Evolutionary conservation across 2,888 invertebrate species (phyloP).

Genomic region (Drosophila bunnanda): DNA sequence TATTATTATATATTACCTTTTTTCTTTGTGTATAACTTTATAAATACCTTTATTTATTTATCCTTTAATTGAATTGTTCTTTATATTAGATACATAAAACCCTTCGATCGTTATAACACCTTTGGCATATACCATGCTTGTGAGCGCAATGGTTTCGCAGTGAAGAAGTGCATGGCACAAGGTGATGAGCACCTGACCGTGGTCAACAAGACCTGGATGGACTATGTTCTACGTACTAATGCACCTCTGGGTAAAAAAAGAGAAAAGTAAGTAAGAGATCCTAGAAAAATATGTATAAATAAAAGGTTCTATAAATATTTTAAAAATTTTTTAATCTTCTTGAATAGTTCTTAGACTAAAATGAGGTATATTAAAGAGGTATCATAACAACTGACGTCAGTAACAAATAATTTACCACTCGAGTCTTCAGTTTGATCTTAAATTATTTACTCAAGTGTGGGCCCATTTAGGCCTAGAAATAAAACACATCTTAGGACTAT

Average conservation of each 20-base stretch:
- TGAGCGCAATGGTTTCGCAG: neutral
- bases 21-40: neutral
- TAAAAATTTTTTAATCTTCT: neutral
- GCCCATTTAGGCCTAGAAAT: neutral
- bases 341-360: neutral
- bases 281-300: neutral
- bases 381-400: neutral
- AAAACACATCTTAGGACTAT: neutral
- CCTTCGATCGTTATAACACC: neutral
- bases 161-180: conserved; percentile 10
- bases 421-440: neutral
- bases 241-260: conserved; percentile 25
- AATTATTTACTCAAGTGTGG: conserved; percentile 8
- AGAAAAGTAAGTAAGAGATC: conserved; percentile 46
- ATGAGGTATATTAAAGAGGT: neutral
- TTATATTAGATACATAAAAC: conserved; percentile 1
- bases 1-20: no score
- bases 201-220: conserved; percentile 14
- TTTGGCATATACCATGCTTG: neutral
- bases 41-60: conserved; percentile 15
- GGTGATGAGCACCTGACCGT: conserved; percentile 2
- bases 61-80: neutral
- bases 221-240: neutral
- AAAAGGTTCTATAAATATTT: neutral
- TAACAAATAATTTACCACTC: neutral